phyloP scores from a whole-genome alignment of 2,888 invertebrate genomes.

The Hemaris fuciformis region DNA sequence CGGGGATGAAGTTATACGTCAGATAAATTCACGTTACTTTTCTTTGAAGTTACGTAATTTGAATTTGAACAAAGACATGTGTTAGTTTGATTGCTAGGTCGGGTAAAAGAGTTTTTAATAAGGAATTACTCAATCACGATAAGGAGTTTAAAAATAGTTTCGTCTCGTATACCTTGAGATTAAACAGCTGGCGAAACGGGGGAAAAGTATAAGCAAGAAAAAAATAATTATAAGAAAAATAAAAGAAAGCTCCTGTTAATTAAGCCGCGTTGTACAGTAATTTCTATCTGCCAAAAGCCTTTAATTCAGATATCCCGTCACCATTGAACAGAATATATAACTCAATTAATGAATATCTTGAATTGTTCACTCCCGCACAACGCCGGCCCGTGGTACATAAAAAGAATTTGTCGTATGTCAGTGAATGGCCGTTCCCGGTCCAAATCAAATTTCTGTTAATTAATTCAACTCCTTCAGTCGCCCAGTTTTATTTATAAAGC shows the following conservation, averaged over 20 bases:
- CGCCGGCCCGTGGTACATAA: constrained; percentile 40
- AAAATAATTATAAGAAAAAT: too few relatives aligned
- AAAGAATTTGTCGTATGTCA: constrained; percentile 67
- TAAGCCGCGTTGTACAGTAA: not conserved
- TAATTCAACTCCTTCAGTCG: constrained; percentile 74
- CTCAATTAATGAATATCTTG: not conserved
- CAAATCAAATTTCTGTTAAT: constrained; percentile 72
- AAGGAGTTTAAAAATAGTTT: too few relatives aligned
- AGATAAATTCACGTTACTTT: not conserved
- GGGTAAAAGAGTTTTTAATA: too few relatives aligned
- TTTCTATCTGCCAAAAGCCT: too few relatives aligned
- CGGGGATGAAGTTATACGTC: constrained; percentile 35
- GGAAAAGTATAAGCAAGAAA: too few relatives aligned
- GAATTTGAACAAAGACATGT: too few relatives aligned
- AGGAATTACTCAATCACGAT: too few relatives aligned
- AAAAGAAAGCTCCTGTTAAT: not conserved
- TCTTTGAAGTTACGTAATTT: not conserved
- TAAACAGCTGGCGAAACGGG: too few relatives aligned
- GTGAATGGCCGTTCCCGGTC: constrained; percentile 54
- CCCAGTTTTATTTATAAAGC: constrained; percentile 58
- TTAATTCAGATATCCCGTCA: too few relatives aligned
- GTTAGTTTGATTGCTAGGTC: too few relatives aligned
- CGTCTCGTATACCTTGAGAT: too few relatives aligned
- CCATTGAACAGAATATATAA: not conserved
- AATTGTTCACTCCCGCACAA: constrained; percentile 35